Conservation (phyloP, 2,888 invertebrate species). For the Dinocampus coccinellae region DNA sequence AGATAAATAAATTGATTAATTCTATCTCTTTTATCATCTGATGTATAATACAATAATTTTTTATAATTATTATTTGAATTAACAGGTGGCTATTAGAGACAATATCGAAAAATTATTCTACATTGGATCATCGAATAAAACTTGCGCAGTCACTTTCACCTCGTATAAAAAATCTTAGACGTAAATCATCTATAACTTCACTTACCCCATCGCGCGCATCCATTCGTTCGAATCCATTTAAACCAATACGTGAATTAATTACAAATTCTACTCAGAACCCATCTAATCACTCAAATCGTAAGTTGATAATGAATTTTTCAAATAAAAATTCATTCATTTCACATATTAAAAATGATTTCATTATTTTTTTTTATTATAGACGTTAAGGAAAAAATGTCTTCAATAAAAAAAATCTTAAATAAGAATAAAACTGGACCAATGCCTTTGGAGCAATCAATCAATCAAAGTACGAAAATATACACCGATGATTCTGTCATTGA, state of each 20-base stretch:
- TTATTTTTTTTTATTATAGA: slow-evolving; percentile 24
- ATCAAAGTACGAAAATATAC: slow-evolving; percentile 39
- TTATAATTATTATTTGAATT: slow-evolving; percentile 3
- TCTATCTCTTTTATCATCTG: neutral
- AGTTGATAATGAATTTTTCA: neutral
- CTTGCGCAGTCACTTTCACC: slow-evolving; percentile 48
- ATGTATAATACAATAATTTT: neutral
- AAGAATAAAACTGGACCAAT: slow-evolving; percentile 62
- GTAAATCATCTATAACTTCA: slow-evolving; percentile 54
- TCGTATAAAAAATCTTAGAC: slow-evolving; percentile 43
- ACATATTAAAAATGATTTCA: neutral
- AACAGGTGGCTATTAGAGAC: slow-evolving; percentile 63
- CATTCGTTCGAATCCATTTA: slow-evolving; percentile 60
- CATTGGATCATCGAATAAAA: slow-evolving; percentile 56
- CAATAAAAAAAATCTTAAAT: slow-evolving; percentile 49
- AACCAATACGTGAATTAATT: slow-evolving; percentile 55
- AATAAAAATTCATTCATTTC: neutral
- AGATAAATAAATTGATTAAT: neutral
- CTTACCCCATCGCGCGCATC: slow-evolving; percentile 56
- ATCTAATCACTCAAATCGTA: neutral
- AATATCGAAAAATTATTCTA: slow-evolving; percentile 58
- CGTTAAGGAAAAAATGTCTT: slow-evolving; percentile 34
- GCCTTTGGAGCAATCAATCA: slow-evolving; percentile 41
- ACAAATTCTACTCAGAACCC: slow-evolving; percentile 43
- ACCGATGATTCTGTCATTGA: slow-evolving; percentile 34